These are phyloP conservation scores for Lamellibrachia columna DNA, from an alignment of 2,888 invertebrate genomes.

Conservation along the genomic window DNA sequence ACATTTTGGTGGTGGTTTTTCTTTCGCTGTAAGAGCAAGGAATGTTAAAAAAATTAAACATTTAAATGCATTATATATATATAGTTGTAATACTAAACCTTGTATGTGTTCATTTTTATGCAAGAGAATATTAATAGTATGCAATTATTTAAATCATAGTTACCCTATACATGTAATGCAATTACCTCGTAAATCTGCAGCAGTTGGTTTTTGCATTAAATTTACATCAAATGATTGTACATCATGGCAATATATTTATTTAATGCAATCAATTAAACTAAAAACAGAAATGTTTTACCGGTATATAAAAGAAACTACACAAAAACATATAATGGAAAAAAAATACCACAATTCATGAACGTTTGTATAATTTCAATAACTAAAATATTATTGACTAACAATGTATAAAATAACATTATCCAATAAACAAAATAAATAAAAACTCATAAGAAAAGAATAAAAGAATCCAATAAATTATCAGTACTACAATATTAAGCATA, in stretches of 20 bases:
- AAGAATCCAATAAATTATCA: not conserved
- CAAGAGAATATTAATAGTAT: not conserved
- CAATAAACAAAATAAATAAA: not conserved
- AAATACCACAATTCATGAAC: not conserved
- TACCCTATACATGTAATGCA: not conserved
- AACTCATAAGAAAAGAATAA: not conserved
- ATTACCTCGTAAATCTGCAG: not conserved
- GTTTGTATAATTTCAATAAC: not conserved
- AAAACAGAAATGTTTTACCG: not conserved
- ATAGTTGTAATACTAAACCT: not conserved
- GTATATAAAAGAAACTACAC: not conserved
- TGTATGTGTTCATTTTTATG: not conserved
- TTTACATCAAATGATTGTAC: not conserved
- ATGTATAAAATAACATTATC: not conserved
- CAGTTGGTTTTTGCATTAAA: not conserved
- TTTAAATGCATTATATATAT: not conserved
- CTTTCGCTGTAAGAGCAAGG: constrained; percentile 6
- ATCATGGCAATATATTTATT: not conserved
- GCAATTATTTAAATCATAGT: not conserved
- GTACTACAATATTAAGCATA: not conserved
- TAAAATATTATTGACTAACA: not conserved
- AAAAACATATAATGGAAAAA: not conserved
- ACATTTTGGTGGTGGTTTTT: not conserved
- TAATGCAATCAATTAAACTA: not conserved
- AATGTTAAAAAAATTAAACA: not conserved